Evolutionary conservation across 2,797 vertebrate species (phyloP).

Genomic region (Chelon auratus): DNA sequence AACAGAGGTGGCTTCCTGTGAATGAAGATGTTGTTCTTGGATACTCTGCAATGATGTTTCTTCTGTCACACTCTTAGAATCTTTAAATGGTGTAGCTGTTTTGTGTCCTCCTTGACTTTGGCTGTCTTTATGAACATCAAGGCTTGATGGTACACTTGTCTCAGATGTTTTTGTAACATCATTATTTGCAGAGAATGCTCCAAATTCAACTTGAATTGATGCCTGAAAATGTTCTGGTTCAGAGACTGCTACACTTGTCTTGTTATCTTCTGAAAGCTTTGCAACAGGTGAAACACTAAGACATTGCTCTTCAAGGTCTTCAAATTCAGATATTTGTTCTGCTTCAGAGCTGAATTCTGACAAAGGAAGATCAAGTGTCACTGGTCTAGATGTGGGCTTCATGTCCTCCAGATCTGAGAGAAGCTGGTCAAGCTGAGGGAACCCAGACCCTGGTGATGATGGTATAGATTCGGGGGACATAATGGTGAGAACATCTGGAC

Average conservation of each 20-base stretch:
- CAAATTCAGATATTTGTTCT: slow-evolving; percentile 35
- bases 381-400: slow-evolving; percentile 58
- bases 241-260: slow-evolving; percentile 13
- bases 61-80: slow-evolving; percentile 27
- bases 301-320: slow-evolving; percentile 44
- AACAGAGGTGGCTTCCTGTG: slow-evolving; percentile 27
- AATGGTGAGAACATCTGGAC: slow-evolving; percentile 37
- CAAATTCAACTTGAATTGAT: slow-evolving; percentile 38
- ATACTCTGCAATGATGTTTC: slow-evolving; percentile 34
- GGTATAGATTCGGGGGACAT: slow-evolving; percentile 42
- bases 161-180: slow-evolving; percentile 53
- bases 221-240: slow-evolving; percentile 22
- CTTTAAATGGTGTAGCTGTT: slow-evolving; percentile 17
- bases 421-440: slow-evolving; percentile 67
- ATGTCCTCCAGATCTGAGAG: slow-evolving; percentile 68
- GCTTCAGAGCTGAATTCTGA: slow-evolving; percentile 45
- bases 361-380: slow-evolving; percentile 27
- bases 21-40: slow-evolving; percentile 33
- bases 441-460: slow-evolving; percentile 46
- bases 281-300: slow-evolving; percentile 20
- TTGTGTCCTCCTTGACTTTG: slow-evolving; percentile 33
- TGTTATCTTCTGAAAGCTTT: slow-evolving; percentile 31
- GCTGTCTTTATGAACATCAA: background rate
- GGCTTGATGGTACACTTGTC: slow-evolving; percentile 18
- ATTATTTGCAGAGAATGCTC: slow-evolving; percentile 33